Conservation (phyloP, 2,888 invertebrate species). For the Neoascia interrupta region DNA sequence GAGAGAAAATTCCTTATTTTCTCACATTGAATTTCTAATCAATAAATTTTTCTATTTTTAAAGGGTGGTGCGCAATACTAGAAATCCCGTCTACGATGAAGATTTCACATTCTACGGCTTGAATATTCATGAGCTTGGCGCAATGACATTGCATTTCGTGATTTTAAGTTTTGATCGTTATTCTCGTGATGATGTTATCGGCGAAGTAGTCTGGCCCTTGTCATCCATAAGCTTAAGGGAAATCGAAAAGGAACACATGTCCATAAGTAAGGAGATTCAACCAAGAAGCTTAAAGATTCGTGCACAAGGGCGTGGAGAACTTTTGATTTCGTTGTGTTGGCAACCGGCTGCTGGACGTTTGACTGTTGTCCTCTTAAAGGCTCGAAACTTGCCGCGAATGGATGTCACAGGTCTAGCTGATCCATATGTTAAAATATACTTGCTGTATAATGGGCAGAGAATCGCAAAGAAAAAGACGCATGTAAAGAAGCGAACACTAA, state of each 20-base stretch:
- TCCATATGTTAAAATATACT: slow-evolving; percentile 97
- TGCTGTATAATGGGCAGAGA: slow-evolving; percentile 97
- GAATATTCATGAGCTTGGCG: slow-evolving; percentile 90
- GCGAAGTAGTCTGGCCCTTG: slow-evolving; percentile 95
- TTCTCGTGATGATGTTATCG: slow-evolving; percentile 98
- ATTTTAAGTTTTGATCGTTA: slow-evolving; percentile 97
- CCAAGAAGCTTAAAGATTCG: slow-evolving; percentile 96
- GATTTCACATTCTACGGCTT: slow-evolving; percentile 99
- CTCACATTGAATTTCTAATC: neutral
- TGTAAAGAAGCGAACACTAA: slow-evolving; percentile 97
- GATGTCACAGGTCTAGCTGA: slow-evolving; percentile 98
- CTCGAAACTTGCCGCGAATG: slow-evolving; percentile 98
- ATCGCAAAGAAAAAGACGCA: slow-evolving; percentile 99
- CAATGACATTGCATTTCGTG: slow-evolving; percentile 95
- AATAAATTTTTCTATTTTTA: neutral
- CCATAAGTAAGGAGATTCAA: slow-evolving; percentile 92
- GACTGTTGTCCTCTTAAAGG: slow-evolving; percentile 97
- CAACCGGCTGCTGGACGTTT: slow-evolving; percentile 97
- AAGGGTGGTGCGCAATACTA: slow-evolving; percentile 95
- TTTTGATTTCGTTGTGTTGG: slow-evolving; percentile 97
- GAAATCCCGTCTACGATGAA: slow-evolving; percentile 98
- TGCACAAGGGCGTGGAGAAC: slow-evolving; percentile 95
- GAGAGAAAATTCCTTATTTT: no score
- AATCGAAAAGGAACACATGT: slow-evolving; percentile 88
- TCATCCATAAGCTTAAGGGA: slow-evolving; percentile 84